phyloP scores from a whole-genome alignment of 2,888 invertebrate genomes.

The Branchellion lobata region DNA sequence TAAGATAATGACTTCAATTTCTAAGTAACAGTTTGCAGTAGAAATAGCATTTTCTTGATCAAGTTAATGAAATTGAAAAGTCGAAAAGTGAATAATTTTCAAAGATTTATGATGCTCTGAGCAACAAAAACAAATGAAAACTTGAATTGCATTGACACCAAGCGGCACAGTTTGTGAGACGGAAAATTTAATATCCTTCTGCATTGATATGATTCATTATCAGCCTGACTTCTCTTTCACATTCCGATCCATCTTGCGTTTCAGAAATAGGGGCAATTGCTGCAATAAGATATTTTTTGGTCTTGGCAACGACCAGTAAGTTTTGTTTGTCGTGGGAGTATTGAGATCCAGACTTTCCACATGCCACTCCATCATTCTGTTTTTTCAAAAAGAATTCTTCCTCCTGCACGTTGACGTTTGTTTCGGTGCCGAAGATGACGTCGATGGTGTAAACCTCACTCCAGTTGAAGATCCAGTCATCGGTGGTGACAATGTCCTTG shows the following conservation, averaged over 20 bases:
- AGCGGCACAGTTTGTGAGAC: too few relatives aligned
- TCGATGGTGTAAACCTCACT: conserved; percentile 23
- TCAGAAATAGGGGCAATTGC: conserved; percentile 33
- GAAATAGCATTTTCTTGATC: too few relatives aligned
- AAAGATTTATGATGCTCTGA: too few relatives aligned
- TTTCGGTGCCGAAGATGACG: neutral
- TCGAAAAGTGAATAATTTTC: too few relatives aligned
- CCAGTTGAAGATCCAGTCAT: conserved; percentile 32
- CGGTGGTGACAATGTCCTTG: conserved; percentile 18
- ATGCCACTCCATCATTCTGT: neutral
- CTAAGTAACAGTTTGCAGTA: too few relatives aligned
- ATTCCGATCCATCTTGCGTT: conserved; percentile 28
- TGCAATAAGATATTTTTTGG: conserved; percentile 49
- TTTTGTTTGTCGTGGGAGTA: neutral
- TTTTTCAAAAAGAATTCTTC: conserved; percentile 1
- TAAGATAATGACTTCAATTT: too few relatives aligned
- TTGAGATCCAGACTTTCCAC: neutral
- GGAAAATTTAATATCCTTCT: conserved; percentile 48
- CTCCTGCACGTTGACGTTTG: neutral
- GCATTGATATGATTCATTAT: conserved; percentile 48
- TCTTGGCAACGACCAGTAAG: conserved; percentile 44
- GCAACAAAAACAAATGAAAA: too few relatives aligned
- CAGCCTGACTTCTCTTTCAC: conserved; percentile 47
- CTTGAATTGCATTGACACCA: too few relatives aligned
- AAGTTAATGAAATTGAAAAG: too few relatives aligned